phyloP scores from a whole-genome alignment of 2,888 invertebrate species.

The Drosophila crucigera region DNA sequence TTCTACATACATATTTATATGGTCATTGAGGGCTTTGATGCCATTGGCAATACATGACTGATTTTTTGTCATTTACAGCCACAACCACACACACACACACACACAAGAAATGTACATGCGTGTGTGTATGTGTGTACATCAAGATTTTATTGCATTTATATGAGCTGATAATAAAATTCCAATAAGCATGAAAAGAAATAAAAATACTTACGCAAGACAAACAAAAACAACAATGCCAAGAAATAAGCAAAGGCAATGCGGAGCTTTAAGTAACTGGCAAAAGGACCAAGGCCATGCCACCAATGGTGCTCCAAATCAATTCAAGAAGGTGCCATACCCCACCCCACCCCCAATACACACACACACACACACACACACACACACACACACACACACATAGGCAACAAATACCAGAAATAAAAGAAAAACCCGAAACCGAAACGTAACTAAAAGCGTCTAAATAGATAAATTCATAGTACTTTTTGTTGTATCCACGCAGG shows the following conservation, averaged over 20 bases:
- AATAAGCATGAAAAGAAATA: conserved; percentile 76
- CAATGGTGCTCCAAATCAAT: conserved; percentile 60
- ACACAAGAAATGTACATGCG: conserved; percentile 9
- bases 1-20: not conserved
- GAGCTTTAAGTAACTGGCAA: conserved; percentile 37
- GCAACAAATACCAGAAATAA: not conserved
- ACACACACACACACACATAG: not conserved
- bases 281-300: conserved; percentile 36
- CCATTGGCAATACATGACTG: conserved; percentile 35
- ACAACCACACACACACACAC: not conserved
- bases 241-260: conserved; percentile 35
- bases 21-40: conserved; percentile 2
- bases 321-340: conserved; percentile 35
- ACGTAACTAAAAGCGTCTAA: conserved; percentile 74
- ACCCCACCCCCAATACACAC: not conserved
- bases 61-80: conserved; percentile 34
- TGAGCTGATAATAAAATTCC: conserved; percentile 80
- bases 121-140: conserved; percentile 45
- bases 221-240: conserved; percentile 49
- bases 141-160: conserved; percentile 77
- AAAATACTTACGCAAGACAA: conserved; percentile 71
- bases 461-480: conserved; percentile 70
- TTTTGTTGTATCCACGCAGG: conserved; percentile 30
- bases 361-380: not conserved
- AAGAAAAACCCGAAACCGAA: conserved; percentile 47